Evolutionary conservation across 2,113 vertebrate species (phyloP).

Genomic region (Vulpes lagopus): DNA sequence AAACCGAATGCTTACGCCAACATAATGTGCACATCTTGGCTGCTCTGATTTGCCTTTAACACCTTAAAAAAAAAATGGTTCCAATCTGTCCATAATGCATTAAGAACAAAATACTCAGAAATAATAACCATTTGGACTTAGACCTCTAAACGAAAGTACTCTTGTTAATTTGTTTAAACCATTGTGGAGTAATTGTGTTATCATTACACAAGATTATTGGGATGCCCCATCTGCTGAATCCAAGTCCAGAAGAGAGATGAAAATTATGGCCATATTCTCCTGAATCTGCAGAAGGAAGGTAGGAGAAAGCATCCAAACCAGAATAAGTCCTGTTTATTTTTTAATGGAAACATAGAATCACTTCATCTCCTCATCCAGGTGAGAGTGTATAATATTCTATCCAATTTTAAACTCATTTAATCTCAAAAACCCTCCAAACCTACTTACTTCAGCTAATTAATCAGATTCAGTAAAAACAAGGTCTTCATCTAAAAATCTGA

Average conservation of each 20-base stretch:
- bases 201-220: background rate
- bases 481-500: background rate
- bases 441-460: background rate
- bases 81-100: background rate
- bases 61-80: background rate
- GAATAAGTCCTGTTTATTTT: background rate
- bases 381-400: background rate
- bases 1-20: background rate
- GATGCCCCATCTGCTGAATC: background rate
- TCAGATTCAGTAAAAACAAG: background rate
- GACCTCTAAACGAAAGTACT: background rate
- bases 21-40: rapidly evolving
- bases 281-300: background rate
- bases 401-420: background rate
- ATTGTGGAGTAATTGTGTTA: background rate
- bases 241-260: background rate
- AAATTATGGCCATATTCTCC: background rate
- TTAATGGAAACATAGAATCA: background rate
- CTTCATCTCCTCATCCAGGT: background rate
- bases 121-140: background rate
- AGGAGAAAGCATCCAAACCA: background rate
- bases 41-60: background rate
- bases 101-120: background rate
- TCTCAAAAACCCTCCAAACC: background rate
- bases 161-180: background rate